Evolutionary conservation across 2,888 invertebrate species (phyloP), one percentile per base, ranked within the genome.

Genomic region (Crepidodera aurea): DNA sequence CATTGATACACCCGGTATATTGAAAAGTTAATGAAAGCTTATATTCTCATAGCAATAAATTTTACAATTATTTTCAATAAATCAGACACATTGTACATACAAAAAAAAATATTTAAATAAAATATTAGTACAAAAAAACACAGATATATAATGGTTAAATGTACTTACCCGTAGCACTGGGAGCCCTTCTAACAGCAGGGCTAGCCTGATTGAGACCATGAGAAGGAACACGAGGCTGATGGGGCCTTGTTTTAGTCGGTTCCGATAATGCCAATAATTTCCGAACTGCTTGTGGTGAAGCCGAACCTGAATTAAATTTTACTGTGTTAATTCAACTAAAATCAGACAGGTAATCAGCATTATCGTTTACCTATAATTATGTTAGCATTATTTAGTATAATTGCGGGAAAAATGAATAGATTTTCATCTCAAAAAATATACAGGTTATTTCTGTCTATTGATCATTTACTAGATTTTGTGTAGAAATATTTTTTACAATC

Each of bases 261-360:
- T 94, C 94, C 8, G 94, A 92, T 25, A 99, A 84, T 5, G 97
- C 91, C 71, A 99, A 84, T 79, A 99, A 87, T 81, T 99, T 99
- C 74, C 96, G 88, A 13, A 98, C 96, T 6, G 98, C 96, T 82
- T 98, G 97, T 15, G 98, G 98, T 10, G 97, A 97, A 37, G 96
- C 96, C 37, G 97, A 91, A 69, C 96, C 91, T 85, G 75, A 54
- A 54, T 46, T 34, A 46, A 44, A 46, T 13, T 15, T 22, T 32
- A 12, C 19, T 42, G 12, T 25, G 25, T 42, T 29, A 6, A 15
- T 29, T 37, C 19, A 37, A 19, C 22, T 4, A 37, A 29, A 48
- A 60, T 44, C 18, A 16, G 12, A 10, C 22, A 10, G 19, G n/a
- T 15, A 51, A 65, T 65, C 55, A 62, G 65, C 65, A 65, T 65